Percentiles rank a stretch among this genome's conserved stretches.
Evolutionary conservation across 64 coral and sea anemone genomes (phyloP).

Genomic region (Montipora efflorescens): DNA sequence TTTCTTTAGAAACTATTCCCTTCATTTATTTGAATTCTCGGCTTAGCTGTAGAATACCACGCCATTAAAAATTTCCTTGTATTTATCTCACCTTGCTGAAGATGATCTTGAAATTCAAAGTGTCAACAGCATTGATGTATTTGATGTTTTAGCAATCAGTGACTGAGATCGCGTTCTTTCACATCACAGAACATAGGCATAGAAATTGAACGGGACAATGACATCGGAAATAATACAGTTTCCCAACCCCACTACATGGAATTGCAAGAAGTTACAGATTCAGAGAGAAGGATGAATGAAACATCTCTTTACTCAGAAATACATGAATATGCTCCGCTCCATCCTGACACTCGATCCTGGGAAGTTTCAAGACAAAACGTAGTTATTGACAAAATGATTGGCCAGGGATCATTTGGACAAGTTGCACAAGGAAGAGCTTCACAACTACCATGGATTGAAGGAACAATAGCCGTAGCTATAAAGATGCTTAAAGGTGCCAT

Average conservation of each 20-base stretch:
- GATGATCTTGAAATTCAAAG: no score
- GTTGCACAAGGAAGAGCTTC: slow-evolving; percentile 72
- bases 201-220: background rate
- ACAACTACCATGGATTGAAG: slow-evolving; percentile 8
- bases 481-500: slow-evolving; percentile 78
- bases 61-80: no score
- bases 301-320: background rate
- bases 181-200: background rate
- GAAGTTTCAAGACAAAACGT: slow-evolving; percentile 67
- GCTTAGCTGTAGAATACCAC: no score
- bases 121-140: no score
- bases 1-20: no score
- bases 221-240: background rate
- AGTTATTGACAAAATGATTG: slow-evolving; percentile 54
- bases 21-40: no score
- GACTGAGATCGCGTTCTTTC: background rate
- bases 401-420: slow-evolving; percentile 83
- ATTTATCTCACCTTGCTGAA: no score
- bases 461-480: slow-evolving; percentile 65
- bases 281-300: no score
- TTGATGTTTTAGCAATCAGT: no score
- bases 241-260: background rate
- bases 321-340: background rate
- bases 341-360: slow-evolving; percentile 35
- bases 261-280: background rate